These are phyloP conservation scores for Agraylea sexmaculata DNA, from an alignment of 1,140 invertebrate species.

Conservation along the genomic window DNA sequence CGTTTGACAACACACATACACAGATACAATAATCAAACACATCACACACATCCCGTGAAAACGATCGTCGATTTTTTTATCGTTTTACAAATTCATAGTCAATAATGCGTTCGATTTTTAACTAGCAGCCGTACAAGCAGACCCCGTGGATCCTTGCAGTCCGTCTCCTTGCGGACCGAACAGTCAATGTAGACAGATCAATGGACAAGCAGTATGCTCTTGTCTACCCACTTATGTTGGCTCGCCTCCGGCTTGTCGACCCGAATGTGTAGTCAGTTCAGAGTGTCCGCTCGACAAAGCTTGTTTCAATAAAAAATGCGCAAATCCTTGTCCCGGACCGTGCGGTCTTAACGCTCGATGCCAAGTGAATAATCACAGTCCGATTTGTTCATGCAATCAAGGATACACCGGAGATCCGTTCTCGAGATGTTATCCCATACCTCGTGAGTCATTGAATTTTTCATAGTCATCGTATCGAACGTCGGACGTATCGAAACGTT, in stretches of 20 bases:
- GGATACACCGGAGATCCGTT: slow-evolving; percentile 68
- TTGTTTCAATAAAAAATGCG: slow-evolving; percentile 53
- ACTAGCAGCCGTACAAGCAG: slow-evolving; percentile 27
- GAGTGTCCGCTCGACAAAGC: slow-evolving; percentile 54
- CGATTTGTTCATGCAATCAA: slow-evolving; percentile 55
- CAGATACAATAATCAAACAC: too few species aligned
- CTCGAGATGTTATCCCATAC: slow-evolving; percentile 43
- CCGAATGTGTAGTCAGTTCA: slow-evolving; percentile 50
- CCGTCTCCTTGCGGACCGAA: slow-evolving; percentile 57
- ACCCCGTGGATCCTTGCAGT: slow-evolving; percentile 41
- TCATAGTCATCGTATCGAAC: slow-evolving; percentile 48
- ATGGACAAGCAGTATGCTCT: slow-evolving; percentile 47
- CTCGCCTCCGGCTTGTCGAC: slow-evolving; percentile 47
- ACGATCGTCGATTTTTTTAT: too few species aligned
- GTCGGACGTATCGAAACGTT: slow-evolving; percentile 57
- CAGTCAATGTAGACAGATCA: slow-evolving; percentile 47
- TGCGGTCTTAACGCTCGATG: slow-evolving; percentile 57
- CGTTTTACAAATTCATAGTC: too few species aligned
- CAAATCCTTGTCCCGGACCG: slow-evolving; percentile 48
- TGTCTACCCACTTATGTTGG: slow-evolving; percentile 51
- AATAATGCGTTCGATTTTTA: slow-evolving; percentile 10
- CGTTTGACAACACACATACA: too few species aligned
- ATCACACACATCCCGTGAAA: too few species aligned
- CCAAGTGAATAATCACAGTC: slow-evolving; percentile 54
- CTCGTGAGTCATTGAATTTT: slow-evolving; percentile 59